These are phyloP conservation scores for Salvelinus alpinus DNA, from an alignment of 2,113 vertebrate genomes.

Conservation along the genomic window DNA sequence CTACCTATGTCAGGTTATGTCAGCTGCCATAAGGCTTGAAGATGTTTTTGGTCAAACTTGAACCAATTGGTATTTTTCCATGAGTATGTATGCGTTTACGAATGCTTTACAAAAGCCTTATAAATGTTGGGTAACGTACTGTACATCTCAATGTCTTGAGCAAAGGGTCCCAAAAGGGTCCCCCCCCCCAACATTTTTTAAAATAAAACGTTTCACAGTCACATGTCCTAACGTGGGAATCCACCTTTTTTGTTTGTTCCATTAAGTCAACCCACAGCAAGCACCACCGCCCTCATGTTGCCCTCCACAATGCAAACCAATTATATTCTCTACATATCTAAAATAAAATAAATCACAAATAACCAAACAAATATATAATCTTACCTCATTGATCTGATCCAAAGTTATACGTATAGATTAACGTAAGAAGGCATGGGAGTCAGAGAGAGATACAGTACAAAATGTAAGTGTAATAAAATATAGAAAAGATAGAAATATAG, in stretches of 20 bases:
- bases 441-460: slow-evolving; percentile 75
- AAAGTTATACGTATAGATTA: slow-evolving; percentile 75
- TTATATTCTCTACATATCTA: slow-evolving; percentile 33
- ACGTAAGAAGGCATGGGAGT: slow-evolving; percentile 72
- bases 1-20: neutral
- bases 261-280: slow-evolving; percentile 30
- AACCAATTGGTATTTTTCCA: neutral
- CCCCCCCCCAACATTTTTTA: neutral
- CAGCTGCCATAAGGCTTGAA: neutral
- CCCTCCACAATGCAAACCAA: neutral
- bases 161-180: neutral
- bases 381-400: slow-evolving; percentile 85
- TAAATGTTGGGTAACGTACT: slow-evolving; percentile 5
- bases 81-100: slow-evolving; percentile 10
- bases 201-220: slow-evolving; percentile 34
- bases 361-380: slow-evolving; percentile 66
- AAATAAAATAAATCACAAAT: slow-evolving; percentile 38
- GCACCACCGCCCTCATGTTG: slow-evolving; percentile 43
- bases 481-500: too few species aligned
- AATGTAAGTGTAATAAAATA: too few species aligned
- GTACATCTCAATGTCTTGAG: slow-evolving; percentile 9
- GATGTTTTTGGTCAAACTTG: neutral
- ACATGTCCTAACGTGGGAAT: slow-evolving; percentile 38
- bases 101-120: slow-evolving; percentile 35
- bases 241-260: slow-evolving; percentile 53